A percentile compares a stretch with the other conserved stretches of the same genome.
These are phyloP conservation scores for Notocelia uddmanniana DNA, from an alignment of 2,888 invertebrate genomes.

Conservation along the genomic window DNA sequence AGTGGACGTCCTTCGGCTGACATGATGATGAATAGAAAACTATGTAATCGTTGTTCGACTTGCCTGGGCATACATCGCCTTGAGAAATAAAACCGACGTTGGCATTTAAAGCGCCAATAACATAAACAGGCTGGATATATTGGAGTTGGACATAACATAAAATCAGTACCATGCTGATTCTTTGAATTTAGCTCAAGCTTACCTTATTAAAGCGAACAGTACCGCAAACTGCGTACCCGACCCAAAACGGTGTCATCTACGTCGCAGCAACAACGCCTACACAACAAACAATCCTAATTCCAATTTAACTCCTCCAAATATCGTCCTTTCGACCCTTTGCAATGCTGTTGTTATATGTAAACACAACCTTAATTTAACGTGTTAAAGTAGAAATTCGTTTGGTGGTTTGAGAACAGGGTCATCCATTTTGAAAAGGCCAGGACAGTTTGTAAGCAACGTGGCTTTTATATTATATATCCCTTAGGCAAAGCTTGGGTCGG, in stretches of 20 bases:
- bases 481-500: slow-evolving; percentile 19
- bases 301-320: slow-evolving; percentile 37
- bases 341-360: not conserved
- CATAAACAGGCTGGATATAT: too few species aligned
- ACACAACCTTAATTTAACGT: not conserved
- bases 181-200: too few species aligned
- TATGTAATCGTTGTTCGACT: too few species aligned
- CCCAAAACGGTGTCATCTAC: slow-evolving; percentile 11
- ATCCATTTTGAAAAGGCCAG: slow-evolving; percentile 25
- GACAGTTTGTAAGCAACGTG: slow-evolving; percentile 25
- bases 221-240: slow-evolving; percentile 7
- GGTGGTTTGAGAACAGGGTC: not conserved
- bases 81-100: too few species aligned
- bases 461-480: slow-evolving; percentile 38
- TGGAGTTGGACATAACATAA: too few species aligned
- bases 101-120: too few species aligned
- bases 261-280: slow-evolving; percentile 15
- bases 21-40: too few species aligned
- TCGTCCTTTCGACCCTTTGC: slow-evolving; percentile 29
- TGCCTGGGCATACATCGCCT: too few species aligned
- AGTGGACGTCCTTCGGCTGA: too few species aligned
- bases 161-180: too few species aligned
- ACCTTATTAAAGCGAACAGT: not conserved
- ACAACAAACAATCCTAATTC: slow-evolving; percentile 39
- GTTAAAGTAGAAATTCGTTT: not conserved